Percentiles rank a stretch among this genome's conserved stretches.
These are phyloP conservation scores for Columba guinea DNA, from an alignment of 2,797 vertebrate species.

Conservation along the genomic window DNA sequence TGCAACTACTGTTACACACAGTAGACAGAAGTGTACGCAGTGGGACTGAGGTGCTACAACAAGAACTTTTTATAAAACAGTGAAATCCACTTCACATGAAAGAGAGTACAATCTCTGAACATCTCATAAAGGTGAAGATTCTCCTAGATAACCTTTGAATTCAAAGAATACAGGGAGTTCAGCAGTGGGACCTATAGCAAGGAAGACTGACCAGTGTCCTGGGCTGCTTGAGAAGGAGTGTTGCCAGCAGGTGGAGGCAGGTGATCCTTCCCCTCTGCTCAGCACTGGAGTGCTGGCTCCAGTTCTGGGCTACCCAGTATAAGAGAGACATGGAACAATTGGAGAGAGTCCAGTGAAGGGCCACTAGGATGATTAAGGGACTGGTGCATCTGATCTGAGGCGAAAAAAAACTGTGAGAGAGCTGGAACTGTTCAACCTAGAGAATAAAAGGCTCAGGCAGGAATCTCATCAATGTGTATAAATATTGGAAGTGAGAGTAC, in stretches of 20 bases:
- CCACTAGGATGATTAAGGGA: neutral
- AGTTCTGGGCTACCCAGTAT: neutral
- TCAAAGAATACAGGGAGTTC: neutral
- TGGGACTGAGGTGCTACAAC: neutral
- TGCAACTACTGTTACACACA: neutral
- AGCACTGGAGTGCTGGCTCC: neutral
- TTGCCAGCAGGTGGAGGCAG: neutral
- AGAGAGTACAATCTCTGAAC: neutral
- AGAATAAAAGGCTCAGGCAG: neutral
- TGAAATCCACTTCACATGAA: neutral
- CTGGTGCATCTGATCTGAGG: neutral
- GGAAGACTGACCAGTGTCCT: neutral
- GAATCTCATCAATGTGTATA: neutral
- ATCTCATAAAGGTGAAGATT: neutral
- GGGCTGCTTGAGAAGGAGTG: neutral
- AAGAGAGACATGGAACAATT: neutral
- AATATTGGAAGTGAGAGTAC: neutral
- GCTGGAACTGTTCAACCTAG: neutral
- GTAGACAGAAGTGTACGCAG: neutral
- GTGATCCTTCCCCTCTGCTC: neutral
- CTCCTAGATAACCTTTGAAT: neutral
- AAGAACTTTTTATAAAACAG: neutral
- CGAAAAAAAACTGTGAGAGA: neutral
- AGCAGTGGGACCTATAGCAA: neutral
- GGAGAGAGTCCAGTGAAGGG: neutral